Conservation (phyloP, 2,113 vertebrate species). For the Dicentrarchus labrax region DNA sequence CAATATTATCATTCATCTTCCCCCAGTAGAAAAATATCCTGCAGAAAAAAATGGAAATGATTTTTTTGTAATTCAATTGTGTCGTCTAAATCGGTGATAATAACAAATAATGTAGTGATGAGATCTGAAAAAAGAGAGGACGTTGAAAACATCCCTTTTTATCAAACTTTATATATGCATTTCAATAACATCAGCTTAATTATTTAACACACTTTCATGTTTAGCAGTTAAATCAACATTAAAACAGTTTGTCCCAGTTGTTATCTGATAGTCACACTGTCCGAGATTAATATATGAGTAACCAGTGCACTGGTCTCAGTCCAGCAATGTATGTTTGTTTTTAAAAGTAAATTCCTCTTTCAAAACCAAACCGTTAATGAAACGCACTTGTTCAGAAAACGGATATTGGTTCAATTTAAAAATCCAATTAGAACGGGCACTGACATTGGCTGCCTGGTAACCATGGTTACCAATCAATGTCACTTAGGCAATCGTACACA, state of each 20-base stretch:
- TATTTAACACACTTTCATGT: background rate
- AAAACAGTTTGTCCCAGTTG: background rate
- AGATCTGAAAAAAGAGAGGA: background rate
- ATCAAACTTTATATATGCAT: background rate
- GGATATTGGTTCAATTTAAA: too few species aligned
- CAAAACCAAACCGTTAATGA: too few species aligned
- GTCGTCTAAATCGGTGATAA: constrained; percentile 6
- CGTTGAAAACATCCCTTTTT: background rate
- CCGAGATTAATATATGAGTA: too few species aligned
- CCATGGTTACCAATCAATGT: too few species aligned
- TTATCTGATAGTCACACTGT: background rate
- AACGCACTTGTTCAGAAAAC: too few species aligned
- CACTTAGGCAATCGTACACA: too few species aligned
- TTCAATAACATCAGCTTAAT: background rate
- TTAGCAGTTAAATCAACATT: background rate
- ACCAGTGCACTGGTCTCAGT: background rate
- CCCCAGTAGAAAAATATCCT: constrained; percentile 16
- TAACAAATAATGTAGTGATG: background rate
- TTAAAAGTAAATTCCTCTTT: too few species aligned
- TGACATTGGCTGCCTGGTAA: too few species aligned
- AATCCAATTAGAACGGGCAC: too few species aligned
- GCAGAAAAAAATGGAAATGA: constrained; percentile 9
- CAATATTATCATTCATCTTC: constrained; percentile 32
- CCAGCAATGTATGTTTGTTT: too few species aligned
- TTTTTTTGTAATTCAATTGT: constrained; percentile 15